Conservation (phyloP, 2,888 invertebrate species). For the Megalurothrips usitatus region DNA sequence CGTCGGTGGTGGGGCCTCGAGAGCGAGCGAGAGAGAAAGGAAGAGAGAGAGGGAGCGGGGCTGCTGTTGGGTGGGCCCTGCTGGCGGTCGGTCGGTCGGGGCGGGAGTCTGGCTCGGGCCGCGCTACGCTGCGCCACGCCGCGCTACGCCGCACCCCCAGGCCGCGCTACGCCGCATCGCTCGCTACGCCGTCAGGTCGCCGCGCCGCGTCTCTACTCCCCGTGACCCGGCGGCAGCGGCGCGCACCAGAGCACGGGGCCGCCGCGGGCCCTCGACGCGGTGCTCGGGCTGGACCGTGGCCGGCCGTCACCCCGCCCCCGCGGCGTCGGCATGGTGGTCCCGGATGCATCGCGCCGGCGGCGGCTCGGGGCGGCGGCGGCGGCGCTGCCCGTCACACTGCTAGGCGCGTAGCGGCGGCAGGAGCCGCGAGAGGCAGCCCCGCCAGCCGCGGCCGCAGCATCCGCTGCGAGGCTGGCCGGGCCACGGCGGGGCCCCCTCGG, state of each 20-base stretch:
- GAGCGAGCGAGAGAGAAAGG: not conserved
- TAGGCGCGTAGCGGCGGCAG: not conserved
- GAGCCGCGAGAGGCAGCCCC: too few relatives aligned
- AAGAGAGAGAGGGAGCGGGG: not conserved
- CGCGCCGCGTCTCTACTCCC: not conserved
- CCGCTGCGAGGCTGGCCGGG: not conserved
- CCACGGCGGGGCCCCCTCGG: slow-evolving; percentile 11
- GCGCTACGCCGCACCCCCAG: not conserved
- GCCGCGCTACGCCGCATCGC: too few relatives aligned
- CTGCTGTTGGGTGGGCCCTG: not conserved
- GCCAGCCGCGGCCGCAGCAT: too few relatives aligned
- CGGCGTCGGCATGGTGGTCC: too few relatives aligned
- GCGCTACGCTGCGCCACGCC: not conserved
- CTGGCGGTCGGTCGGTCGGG: not conserved
- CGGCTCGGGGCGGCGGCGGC: not conserved
- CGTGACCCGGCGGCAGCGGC: not conserved
- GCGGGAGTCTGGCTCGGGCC: slow-evolving; percentile 3
- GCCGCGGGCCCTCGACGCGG: not conserved
- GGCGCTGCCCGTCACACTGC: not conserved
- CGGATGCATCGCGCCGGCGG: not conserved
- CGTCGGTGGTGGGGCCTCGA: not conserved
- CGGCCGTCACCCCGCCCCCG: not conserved
- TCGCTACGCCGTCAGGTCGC: not conserved
- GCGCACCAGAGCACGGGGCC: not conserved
- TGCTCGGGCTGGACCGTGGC: not conserved